Percentiles rank a stretch among this genome's conserved stretches.
phyloP scores from a whole-genome alignment of 2,888 invertebrate species.

The Drosophila neonasuta region DNA sequence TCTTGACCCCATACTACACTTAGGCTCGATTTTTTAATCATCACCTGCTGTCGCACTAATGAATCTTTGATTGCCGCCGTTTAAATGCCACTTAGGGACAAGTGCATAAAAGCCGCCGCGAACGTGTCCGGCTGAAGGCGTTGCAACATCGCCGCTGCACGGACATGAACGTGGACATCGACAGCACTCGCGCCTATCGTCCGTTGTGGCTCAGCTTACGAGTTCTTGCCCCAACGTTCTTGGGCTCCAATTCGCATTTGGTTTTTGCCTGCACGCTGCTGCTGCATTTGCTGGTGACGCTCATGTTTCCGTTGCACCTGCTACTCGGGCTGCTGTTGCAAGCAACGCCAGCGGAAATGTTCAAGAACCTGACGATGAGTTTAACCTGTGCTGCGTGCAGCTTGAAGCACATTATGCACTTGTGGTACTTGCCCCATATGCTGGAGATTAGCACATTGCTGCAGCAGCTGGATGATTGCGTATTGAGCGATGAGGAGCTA shows the following conservation, averaged over 20 bases:
- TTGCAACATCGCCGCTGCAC: slow-evolving; percentile 7
- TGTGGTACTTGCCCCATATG: slow-evolving; percentile 42
- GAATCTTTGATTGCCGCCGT: slow-evolving; percentile 45
- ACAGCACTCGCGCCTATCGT: slow-evolving; percentile 55
- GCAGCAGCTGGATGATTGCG: slow-evolving; percentile 38
- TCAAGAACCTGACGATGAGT: slow-evolving; percentile 54
- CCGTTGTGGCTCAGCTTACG: slow-evolving; percentile 54
- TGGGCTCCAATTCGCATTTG: slow-evolving; percentile 27
- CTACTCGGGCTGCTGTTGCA: slow-evolving; percentile 46
- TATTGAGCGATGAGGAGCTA: slow-evolving; percentile 37
- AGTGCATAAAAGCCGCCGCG: slow-evolving; percentile 48
- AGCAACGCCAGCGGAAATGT: slow-evolving; percentile 29
- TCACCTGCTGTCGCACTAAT: slow-evolving; percentile 48
- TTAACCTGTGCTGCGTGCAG: slow-evolving; percentile 50
- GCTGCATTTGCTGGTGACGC: slow-evolving; percentile 51
- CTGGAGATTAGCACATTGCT: slow-evolving; percentile 46
- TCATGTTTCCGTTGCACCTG: slow-evolving; percentile 61
- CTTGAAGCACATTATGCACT: slow-evolving; percentile 45
- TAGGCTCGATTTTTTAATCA: slow-evolving; percentile 31
- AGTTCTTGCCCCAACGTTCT: slow-evolving; percentile 44
- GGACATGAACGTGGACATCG: slow-evolving; percentile 19
- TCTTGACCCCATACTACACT: too few relatives aligned
- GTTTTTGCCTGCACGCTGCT: slow-evolving; percentile 26
- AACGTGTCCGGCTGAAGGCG: slow-evolving; percentile 12
- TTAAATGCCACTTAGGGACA: slow-evolving; percentile 62